Evolutionary conservation across 2,888 invertebrate genomes (phyloP).

Genomic region (Drosophila paucipuncta): DNA sequence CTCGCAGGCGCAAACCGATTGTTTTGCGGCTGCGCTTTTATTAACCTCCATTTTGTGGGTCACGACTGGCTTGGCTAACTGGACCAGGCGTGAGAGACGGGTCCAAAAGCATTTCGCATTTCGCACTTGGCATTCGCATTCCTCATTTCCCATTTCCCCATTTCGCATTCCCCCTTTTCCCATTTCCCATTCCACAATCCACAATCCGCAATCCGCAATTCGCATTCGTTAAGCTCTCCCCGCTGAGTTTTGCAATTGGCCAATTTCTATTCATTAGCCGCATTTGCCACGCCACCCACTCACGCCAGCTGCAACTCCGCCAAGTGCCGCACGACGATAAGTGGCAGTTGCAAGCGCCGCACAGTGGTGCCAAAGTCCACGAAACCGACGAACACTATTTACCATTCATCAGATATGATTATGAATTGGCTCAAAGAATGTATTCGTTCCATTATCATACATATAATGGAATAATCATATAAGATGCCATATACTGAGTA

Average conservation of each 20-base stretch:
- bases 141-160: not conserved
- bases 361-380: constrained; percentile 24
- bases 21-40: constrained; percentile 9
- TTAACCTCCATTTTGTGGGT: constrained; percentile 23
- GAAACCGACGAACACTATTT: not conserved
- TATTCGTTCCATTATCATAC: not conserved
- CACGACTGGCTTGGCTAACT: constrained; percentile 12
- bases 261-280: constrained; percentile 55
- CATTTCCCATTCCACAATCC: not conserved
- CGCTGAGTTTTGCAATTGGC: constrained; percentile 24
- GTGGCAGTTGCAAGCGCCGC: constrained; percentile 13
- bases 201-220: not conserved
- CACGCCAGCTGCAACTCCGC: constrained; percentile 12
- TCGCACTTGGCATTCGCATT: constrained; percentile 19
- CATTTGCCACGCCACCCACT: constrained; percentile 39
- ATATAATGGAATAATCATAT: no score
- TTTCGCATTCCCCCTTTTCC: not conserved
- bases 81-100: constrained; percentile 16
- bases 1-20: constrained; percentile 5
- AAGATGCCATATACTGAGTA: no score
- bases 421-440: not conserved
- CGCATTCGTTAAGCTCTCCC: constrained; percentile 13
- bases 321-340: not conserved
- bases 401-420: not conserved
- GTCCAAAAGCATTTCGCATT: constrained; percentile 10